phyloP scores from a whole-genome alignment of 2,113 vertebrate genomes.

The Tenrec ecaudatus region DNA sequence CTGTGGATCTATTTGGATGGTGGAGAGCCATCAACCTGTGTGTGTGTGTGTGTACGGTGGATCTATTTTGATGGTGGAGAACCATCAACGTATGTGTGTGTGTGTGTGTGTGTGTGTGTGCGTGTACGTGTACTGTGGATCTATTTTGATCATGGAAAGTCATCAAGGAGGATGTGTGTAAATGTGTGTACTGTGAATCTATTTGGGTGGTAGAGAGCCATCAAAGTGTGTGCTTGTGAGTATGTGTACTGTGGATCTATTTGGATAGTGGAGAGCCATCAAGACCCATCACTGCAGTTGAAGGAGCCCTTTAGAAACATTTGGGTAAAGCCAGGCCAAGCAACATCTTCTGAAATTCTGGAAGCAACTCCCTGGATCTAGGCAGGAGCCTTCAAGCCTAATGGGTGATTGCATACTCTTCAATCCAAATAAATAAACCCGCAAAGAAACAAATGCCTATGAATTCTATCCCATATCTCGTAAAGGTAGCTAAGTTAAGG shows the following conservation, averaged over 20 bases:
- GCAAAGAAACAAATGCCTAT: background rate
- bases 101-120: no score
- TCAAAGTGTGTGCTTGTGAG: no score
- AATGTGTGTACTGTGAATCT: no score
- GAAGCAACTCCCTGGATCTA: background rate
- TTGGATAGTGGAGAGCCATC: background rate
- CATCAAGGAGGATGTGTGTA: no score
- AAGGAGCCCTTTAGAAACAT: background rate
- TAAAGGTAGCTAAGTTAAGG: slow-evolving; percentile 39
- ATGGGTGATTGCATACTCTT: background rate
- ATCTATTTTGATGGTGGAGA: no score
- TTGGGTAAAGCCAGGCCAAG: background rate
- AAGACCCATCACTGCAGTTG: background rate
- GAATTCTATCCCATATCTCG: background rate
- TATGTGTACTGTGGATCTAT: background rate
- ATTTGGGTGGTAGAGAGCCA: no score
- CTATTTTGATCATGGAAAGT: background rate
- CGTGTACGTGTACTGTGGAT: background rate
- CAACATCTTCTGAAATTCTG: background rate
- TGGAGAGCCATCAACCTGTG: no score
- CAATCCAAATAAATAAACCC: slow-evolving; percentile 32
- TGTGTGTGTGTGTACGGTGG: no score
- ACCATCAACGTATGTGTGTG: no score
- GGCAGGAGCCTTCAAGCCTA: background rate
- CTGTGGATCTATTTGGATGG: no score